phyloP scores from a whole-genome alignment of 2,797 vertebrate genomes.

The Acanthornis magna region DNA sequence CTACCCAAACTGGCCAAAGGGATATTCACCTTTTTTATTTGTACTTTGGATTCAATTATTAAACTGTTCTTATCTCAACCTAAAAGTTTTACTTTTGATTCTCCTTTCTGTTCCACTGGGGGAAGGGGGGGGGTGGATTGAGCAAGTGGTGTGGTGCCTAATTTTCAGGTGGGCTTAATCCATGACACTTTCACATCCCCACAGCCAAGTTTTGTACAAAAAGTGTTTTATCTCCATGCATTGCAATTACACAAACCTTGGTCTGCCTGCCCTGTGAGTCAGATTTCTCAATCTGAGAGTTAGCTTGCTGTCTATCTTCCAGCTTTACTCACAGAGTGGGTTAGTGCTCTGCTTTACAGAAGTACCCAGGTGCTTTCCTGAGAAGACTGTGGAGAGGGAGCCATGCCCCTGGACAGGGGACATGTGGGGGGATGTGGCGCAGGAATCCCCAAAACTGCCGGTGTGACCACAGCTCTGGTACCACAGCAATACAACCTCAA shows the following conservation, averaged over 20 bases:
- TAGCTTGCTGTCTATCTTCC: not conserved
- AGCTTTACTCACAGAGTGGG: not conserved
- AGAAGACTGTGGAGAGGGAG: not conserved
- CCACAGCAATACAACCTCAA: fast-evolving
- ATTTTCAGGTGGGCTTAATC: not conserved
- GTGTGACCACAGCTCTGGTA: fast-evolving
- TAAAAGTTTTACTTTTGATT: not conserved
- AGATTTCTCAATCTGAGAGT: fast-evolving
- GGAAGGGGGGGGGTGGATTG: fast-evolving
- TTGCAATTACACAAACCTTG: fast-evolving
- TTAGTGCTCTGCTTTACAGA: not conserved
- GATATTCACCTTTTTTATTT: not conserved
- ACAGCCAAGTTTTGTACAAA: not conserved
- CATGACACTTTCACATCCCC: not conserved
- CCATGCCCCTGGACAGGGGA: not conserved
- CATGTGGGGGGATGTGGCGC: fast-evolving
- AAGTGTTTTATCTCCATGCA: not conserved
- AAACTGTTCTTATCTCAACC: not conserved
- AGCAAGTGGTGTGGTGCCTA: not conserved
- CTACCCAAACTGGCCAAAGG: not conserved
- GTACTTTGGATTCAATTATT: not conserved
- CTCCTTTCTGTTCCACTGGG: not conserved
- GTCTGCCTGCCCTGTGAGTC: not conserved
- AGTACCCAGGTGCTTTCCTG: not conserved
- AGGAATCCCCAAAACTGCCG: not conserved